Evolutionary conservation across 2,797 vertebrate genomes (phyloP), one percentile per base, ranked within the genome.

Genomic region (Hybognathus amarus): DNA sequence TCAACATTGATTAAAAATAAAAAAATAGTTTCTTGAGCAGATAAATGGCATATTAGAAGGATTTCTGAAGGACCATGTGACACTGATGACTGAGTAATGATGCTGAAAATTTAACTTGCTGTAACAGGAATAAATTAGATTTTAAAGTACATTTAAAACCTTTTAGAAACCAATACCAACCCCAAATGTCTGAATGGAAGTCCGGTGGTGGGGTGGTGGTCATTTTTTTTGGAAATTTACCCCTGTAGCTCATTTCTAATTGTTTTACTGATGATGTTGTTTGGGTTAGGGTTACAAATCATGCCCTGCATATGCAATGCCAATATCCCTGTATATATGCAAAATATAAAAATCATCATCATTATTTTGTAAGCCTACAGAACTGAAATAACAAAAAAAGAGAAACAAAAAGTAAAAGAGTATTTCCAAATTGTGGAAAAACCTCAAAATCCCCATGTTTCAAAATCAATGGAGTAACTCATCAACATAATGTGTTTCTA

Each of bases 401-500:
- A 63, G 50, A 77, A 56, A 78, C 33, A 74, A 71, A 80, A 90
- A 89, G 82, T 27, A 78, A 88, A 86, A 87, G 63, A 27, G 61
- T 50, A 63, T 84, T 85, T 79, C 33, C 36, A 18, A 74, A 69
- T 82, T 54, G 75, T 85, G 73, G 87, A 82, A 68, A 78, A 67
- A 45, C 5, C 38, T 67, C 20, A 82, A 87, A 66, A 63, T 78
- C 85, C 85, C 84, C 78, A 68, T 54, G 76, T 90, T 88, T 84
- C 80, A 88, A 83, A 85, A 88, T 20, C 17, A 40, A 36, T 89
- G 89, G 56, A 79, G 77, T 64, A 90, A 90, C 61, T 84, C 18
- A 36, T 24, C 38, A 24, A 13, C 68, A 50, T 77, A 68, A 64
- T 22, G 17, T 68, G 42, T 83, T 85, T 90, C 80, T 79, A 85